Evolutionary conservation across 1,140 invertebrate genomes (phyloP).

Genomic region (Drosophila neocordata): DNA sequence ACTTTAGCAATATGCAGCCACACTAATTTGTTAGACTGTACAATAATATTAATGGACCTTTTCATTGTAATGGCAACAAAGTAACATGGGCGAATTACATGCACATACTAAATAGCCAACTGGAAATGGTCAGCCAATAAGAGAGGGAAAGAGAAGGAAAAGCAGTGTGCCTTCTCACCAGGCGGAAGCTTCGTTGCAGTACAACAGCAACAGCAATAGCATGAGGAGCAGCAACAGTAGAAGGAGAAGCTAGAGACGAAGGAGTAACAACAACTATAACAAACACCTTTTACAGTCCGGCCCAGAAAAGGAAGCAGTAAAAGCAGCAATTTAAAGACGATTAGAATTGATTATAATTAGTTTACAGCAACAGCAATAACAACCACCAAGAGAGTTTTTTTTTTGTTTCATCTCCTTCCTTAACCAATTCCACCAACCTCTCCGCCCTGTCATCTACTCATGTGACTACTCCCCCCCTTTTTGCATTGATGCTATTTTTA

Average conservation of each 20-base stretch:
- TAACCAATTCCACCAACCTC: not conserved
- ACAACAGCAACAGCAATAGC: slow-evolving; percentile 19
- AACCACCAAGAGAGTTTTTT: slow-evolving; percentile 4
- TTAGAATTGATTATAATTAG: slow-evolving; percentile 82
- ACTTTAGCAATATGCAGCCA: no score
- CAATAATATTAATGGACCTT: not conserved
- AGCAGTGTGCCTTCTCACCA: slow-evolving; percentile 17
- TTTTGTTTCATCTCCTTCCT: not conserved
- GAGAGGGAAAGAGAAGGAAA: not conserved
- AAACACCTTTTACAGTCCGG: slow-evolving; percentile 69
- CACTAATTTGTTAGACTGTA: no score
- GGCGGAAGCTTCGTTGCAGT: slow-evolving; percentile 53
- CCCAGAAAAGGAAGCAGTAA: slow-evolving; percentile 67
- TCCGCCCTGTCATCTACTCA: not conserved
- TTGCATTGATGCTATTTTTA: slow-evolving; percentile 71
- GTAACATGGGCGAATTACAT: slow-evolving; percentile 48
- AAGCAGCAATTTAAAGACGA: slow-evolving; percentile 77
- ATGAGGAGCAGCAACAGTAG: no score
- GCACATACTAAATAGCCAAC: slow-evolving; percentile 69
- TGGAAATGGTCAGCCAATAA: slow-evolving; percentile 45
- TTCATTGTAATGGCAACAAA: not conserved
- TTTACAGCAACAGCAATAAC: slow-evolving; percentile 36
- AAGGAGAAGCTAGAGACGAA: not conserved
- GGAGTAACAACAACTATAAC: slow-evolving; percentile 4
- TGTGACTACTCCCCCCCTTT: not conserved